phyloP scores from a whole-genome alignment of 2,888 invertebrate genomes.

The Clostera curtula region DNA sequence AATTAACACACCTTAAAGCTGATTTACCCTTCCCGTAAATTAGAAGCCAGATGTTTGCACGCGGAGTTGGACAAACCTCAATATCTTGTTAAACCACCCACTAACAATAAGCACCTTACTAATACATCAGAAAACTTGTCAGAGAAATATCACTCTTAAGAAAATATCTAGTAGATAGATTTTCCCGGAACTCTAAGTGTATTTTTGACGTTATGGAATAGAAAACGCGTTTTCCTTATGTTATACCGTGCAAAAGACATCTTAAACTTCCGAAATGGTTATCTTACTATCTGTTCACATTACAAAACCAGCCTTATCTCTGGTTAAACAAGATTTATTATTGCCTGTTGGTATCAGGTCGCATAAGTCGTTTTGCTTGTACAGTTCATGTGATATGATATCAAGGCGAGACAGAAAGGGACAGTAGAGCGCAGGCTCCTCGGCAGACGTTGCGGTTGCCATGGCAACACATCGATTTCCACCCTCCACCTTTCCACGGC shows the following conservation, averaged over 20 bases:
- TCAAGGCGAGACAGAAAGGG: constrained; percentile 73
- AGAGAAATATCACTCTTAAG: constrained; percentile 22
- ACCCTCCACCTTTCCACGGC: constrained; percentile 39
- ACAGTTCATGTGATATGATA: constrained; percentile 64
- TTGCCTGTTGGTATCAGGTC: background rate
- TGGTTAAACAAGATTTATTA: background rate
- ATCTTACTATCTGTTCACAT: too few relatives aligned
- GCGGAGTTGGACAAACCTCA: constrained; percentile 67
- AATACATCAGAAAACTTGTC: constrained; percentile 9
- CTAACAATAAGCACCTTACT: constrained; percentile 36
- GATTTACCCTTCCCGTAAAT: constrained; percentile 67
- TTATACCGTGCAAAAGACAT: constrained; percentile 49
- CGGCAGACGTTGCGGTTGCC: constrained; percentile 73
- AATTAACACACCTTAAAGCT: constrained; percentile 63
- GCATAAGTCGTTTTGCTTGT: constrained; percentile 25
- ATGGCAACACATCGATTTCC: constrained; percentile 71
- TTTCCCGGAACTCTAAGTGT: constrained; percentile 23
- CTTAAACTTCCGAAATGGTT: background rate
- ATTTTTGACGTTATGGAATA: constrained; percentile 57
- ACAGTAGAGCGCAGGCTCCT: constrained; percentile 73
- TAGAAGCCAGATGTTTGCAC: constrained; percentile 69
- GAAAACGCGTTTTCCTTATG: constrained; percentile 62
- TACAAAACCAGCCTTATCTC: constrained; percentile 18
- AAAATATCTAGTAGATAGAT: constrained; percentile 18
- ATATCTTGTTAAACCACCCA: constrained; percentile 70